These are phyloP conservation scores for Epirrita christyi DNA, from an alignment of 2,888 invertebrate species.

Conservation along the genomic window DNA sequence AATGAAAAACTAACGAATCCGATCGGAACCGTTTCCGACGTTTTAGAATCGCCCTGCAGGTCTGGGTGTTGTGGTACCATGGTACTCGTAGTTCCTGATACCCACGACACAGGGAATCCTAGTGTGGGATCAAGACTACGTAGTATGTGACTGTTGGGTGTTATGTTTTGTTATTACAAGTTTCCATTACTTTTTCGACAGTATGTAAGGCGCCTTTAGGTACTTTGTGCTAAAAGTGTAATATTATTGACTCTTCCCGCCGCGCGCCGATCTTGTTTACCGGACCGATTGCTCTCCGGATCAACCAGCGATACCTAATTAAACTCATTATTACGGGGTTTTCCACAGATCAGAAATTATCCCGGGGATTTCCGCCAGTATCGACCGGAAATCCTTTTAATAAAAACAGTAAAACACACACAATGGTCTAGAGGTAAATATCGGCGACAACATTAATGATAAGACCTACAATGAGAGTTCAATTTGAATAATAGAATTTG, in stretches of 20 bases:
- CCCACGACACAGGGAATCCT: too few relatives aligned
- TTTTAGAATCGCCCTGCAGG: too few relatives aligned
- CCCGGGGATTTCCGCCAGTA: neutral
- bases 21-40: too few relatives aligned
- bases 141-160: too few relatives aligned
- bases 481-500: neutral
- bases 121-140: too few relatives aligned
- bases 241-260: neutral
- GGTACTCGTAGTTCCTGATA: too few relatives aligned
- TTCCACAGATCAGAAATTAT: neutral
- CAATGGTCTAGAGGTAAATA: neutral
- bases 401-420: constrained; percentile 1
- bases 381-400: constrained; percentile 5
- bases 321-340: constrained; percentile 6
- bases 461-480: neutral
- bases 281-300: neutral
- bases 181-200: too few relatives aligned
- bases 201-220: too few relatives aligned
- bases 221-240: neutral
- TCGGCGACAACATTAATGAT: neutral
- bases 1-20: too few relatives aligned
- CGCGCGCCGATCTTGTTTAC: neutral
- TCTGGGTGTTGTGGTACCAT: too few relatives aligned
- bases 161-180: too few relatives aligned
- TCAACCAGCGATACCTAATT: neutral